phyloP scores from a whole-genome alignment of 2,797 vertebrate species.

The Siniperca undulata region DNA sequence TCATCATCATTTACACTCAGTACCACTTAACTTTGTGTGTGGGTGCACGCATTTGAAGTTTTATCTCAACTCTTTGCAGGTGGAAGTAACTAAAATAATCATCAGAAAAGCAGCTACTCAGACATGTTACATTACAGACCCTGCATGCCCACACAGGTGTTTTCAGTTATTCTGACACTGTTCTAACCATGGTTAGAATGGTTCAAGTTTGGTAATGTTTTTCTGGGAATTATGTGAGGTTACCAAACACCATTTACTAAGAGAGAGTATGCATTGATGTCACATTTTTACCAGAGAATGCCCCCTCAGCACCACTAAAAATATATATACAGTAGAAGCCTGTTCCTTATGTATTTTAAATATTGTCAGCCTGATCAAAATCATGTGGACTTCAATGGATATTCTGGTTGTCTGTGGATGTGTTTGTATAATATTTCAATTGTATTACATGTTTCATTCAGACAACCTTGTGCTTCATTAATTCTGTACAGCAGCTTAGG shows the following conservation, averaged over 20 bases:
- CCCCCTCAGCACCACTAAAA: background rate
- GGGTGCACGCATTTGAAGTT: background rate
- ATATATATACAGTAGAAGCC: background rate
- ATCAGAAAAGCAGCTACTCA: constrained; percentile 11
- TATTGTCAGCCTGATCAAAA: background rate
- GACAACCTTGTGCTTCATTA: background rate
- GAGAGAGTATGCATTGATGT: background rate
- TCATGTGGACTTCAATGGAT: too few species aligned
- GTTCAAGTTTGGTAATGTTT: background rate
- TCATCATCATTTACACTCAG: constrained; percentile 36
- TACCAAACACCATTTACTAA: background rate
- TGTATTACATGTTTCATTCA: background rate
- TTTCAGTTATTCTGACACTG: background rate
- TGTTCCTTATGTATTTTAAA: background rate
- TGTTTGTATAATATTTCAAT: background rate
- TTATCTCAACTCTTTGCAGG: background rate
- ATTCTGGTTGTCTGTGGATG: too few species aligned
- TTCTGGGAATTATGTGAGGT: background rate
- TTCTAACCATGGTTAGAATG: background rate
- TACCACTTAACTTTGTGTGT: constrained; percentile 20
- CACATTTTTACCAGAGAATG: background rate
- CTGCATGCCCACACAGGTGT: background rate
- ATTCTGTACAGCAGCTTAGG: background rate
- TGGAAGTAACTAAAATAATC: background rate
- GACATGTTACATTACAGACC: background rate